Conservation (phyloP, 2,888 invertebrate species). For the Dicranocentrus wangi region DNA sequence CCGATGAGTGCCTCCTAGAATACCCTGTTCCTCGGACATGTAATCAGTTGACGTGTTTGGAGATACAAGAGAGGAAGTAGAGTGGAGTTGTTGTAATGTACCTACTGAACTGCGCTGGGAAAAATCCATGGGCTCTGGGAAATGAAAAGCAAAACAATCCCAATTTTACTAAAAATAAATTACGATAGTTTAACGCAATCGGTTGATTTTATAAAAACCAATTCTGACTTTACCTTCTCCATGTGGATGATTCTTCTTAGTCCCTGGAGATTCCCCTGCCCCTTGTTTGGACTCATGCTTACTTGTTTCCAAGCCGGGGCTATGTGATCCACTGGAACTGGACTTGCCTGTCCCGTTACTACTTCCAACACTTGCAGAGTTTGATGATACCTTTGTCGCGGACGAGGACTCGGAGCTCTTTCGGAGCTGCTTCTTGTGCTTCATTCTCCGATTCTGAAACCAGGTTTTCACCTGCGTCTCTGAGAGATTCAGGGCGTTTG, state of each 20-base stretch:
- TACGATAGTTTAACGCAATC: neutral
- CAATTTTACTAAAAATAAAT: too few species aligned
- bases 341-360: constrained; percentile 23
- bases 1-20: neutral
- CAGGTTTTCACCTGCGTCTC: constrained; percentile 86
- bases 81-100: neutral
- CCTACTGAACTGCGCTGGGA: constrained; percentile 60
- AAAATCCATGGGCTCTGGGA: constrained; percentile 71
- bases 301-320: constrained; percentile 4
- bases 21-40: constrained; percentile 1
- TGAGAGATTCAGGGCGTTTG: constrained; percentile 91
- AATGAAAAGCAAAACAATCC: neutral
- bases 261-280: neutral
- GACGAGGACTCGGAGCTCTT: constrained; percentile 75
- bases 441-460: constrained; percentile 98
- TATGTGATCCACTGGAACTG: constrained; percentile 7
- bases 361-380: constrained; percentile 20
- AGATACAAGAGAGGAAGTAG: neutral
- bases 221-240: neutral
- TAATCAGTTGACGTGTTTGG: neutral
- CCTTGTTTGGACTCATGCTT: neutral
- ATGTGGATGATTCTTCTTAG: neutral
- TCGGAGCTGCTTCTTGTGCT: constrained; percentile 92
- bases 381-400: neutral
- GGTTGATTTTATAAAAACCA: constrained; percentile 19